Base-by-base conservation (phyloP, 2,797 vertebrate genomes). In the Molossus molossus region DNA sequence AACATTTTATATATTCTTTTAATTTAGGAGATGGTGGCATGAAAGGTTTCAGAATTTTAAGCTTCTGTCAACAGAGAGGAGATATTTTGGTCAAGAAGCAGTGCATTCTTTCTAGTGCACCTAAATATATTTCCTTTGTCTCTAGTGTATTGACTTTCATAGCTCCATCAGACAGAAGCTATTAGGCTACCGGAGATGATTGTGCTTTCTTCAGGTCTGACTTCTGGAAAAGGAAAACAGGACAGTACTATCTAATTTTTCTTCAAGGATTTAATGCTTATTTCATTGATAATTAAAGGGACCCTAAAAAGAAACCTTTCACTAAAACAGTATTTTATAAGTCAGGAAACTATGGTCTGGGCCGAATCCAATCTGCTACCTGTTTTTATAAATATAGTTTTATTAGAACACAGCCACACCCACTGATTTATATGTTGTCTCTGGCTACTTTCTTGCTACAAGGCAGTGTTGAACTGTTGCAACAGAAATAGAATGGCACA, bases 231-330 rank as follows among this genome's bases (percentile, higher is more conserved):
- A 69, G 45, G 25, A 65, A 84, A 92, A 81, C 40, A 67, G 13
- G 65, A 53, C 48, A 65, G 4, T 80, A 80, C 21, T 40, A 3
- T 91, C 73, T 80, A 90, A 81, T 37, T 96, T 69, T 87, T 81
- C 50, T 91, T 81, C 40, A 67, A 45, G 57, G 23, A 13, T 58
- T 79, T 75, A 86, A 60, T 60, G 14, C 40, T 57, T 79, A 53
- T 83, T 89, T 93, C 58, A 58, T 10, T 96, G 55, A 7, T 80
- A 72, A 77, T 77, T 77, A 79, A 79, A 91, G 21, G 20, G 21
- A 90, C 25, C 40, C 21, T 89, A 64, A 73, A 87, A 91, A 93
- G 37, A 80, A 65, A 79, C 27, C 50, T 92, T 82, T 87, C 65
- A 80, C 69, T 91, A 29, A 73, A 93, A 50, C 4, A 69, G 0